Percentiles rank a stretch among this genome's conserved stretches.
phyloP scores from a whole-genome alignment of 2,113 vertebrate species.

The Oriolus oriolus region DNA sequence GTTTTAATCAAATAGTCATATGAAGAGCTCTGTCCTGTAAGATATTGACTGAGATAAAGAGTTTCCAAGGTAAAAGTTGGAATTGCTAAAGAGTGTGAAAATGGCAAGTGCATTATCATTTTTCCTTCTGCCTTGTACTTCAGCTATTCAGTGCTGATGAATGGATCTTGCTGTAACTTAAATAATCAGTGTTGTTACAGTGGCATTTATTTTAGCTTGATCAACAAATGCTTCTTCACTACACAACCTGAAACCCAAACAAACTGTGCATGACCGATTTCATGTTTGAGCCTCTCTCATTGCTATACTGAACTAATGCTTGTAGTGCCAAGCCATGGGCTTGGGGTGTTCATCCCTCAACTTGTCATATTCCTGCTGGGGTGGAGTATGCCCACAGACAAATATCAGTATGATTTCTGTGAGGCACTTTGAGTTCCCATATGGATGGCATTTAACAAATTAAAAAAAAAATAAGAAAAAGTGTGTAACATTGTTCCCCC shows the following conservation, averaged over 20 bases:
- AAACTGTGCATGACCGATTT: background rate
- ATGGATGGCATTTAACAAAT: background rate
- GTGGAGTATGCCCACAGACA: background rate
- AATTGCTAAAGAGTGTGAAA: background rate
- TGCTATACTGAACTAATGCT: background rate
- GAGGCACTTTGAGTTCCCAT: background rate
- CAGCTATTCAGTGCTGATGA: background rate
- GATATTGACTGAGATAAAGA: background rate
- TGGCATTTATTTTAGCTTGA: background rate
- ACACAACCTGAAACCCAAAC: background rate
- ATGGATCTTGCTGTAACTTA: background rate
- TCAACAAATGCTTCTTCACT: background rate
- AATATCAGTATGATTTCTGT: background rate
- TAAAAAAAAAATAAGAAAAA: background rate
- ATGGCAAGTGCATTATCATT: background rate
- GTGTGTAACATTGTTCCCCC: background rate
- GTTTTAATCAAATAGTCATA: constrained; percentile 62
- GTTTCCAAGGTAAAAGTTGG: background rate
- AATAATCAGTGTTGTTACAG: background rate
- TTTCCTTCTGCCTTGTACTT: background rate
- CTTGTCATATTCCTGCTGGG: background rate
- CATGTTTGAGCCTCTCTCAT: background rate
- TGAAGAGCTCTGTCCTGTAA: constrained; percentile 17
- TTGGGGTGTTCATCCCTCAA: background rate
- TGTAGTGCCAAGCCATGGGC: background rate